Evolutionary conservation across 2,797 vertebrate species (phyloP), one percentile per base, ranked within the genome.

Genomic region (Sphenodon punctatus): DNA sequence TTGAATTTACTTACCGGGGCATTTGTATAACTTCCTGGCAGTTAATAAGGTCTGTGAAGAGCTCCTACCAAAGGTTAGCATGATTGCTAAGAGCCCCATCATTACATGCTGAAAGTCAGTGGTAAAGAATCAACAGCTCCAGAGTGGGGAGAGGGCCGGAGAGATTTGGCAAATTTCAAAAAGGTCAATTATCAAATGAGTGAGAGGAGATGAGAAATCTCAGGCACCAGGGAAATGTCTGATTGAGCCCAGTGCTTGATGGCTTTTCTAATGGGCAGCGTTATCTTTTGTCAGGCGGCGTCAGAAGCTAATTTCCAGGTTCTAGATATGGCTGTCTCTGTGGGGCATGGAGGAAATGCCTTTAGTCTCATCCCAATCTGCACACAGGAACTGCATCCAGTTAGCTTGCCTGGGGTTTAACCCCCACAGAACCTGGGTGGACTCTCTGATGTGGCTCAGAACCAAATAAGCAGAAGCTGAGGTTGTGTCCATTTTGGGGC

Each of bases 111-210:
- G 45, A 42, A 73, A 49, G 74, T n/a, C 0, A 6, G 67, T 70
- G 73, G 55, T 2, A 1, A 65, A 72, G 76, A 71, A 67, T 8
- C 49, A 87, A 73, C 72, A 77, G n/a, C 10, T 1, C 2, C 53
- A 0, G 13, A 71, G 84, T 4, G 32, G 25, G 25, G 23, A 86
- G 81, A 0, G 1, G 80, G 71, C 61, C 6, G 5, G 34, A 0
- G 38, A 80, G 75, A 61, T 8, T 7, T 22, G 48, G 75, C 60
- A 74, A 56, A 65, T 77, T 74, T 60, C 2, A 1, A 15, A 77
- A 86, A 86, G 78, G 86, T 88, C 86, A 82, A 75, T 74, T 68
- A 82, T 51, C 78, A 71, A 59, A 76, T 55, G 81, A 78, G 79
- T 14, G 74, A 88, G 72, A 67, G 30, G 69, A 82, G 76, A 86